Evolutionary conservation across 2,113 vertebrate genomes (phyloP).

Genomic region (Spea multiplicata): DNA sequence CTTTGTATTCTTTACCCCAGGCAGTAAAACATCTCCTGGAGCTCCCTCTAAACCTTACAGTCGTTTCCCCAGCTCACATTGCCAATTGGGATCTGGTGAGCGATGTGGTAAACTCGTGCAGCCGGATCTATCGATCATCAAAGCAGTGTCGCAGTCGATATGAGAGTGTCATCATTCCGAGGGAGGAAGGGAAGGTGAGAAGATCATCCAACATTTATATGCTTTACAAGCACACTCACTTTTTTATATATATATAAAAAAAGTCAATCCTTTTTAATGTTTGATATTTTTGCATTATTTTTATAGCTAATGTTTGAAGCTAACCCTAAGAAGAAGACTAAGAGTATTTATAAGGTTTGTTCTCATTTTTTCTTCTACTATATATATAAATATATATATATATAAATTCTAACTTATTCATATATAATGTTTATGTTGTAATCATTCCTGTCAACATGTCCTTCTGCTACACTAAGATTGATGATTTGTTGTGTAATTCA

Average conservation of each 20-base stretch:
- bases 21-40: constrained; percentile 90
- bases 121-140: constrained; percentile 89
- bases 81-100: constrained; percentile 94
- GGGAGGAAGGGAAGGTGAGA: constrained; percentile 91
- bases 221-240: neutral
- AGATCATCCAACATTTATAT: neutral
- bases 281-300: constrained; percentile 54
- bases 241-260: constrained; percentile 63
- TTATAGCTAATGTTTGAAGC: constrained; percentile 86
- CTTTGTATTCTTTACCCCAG: constrained; percentile 51
- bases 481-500: too few relatives aligned
- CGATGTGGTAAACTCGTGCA: constrained; percentile 90
- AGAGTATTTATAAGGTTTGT: constrained; percentile 91
- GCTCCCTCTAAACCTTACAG: constrained; percentile 83
- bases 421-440: too few relatives aligned
- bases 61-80: constrained; percentile 89
- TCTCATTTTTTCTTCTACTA: neutral
- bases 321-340: constrained; percentile 94
- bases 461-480: too few relatives aligned
- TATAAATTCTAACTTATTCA: too few relatives aligned
- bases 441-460: too few relatives aligned
- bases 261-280: constrained; percentile 3
- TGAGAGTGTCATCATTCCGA: constrained; percentile 88
- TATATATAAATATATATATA: too few relatives aligned
- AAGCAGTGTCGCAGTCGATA: constrained; percentile 92